These are phyloP conservation scores for Nemopilema nomurai DNA, from an alignment of 30 jellyfish, hydroid and myxozoan species.

Conservation along the genomic window DNA sequence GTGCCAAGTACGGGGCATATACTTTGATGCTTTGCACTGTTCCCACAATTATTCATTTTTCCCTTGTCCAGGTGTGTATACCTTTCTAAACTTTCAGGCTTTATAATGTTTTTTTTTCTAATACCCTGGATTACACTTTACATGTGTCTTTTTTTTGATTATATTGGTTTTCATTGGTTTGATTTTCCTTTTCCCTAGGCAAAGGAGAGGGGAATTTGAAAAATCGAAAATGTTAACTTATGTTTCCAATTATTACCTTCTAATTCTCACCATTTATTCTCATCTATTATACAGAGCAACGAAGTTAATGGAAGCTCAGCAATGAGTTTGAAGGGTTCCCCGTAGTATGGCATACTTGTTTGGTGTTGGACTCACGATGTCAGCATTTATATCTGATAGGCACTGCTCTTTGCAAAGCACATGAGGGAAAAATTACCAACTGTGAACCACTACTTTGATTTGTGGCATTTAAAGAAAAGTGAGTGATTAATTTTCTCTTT, in stretches of 20 bases:
- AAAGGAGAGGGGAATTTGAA: neutral
- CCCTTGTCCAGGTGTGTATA: slow-evolving; percentile 20
- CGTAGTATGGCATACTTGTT: slow-evolving; percentile 1
- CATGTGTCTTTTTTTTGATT: neutral
- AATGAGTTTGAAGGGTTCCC: neutral
- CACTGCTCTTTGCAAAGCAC: slow-evolving; percentile 7
- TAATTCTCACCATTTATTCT: neutral
- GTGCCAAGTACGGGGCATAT: slow-evolving; percentile 31
- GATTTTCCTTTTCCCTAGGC: neutral
- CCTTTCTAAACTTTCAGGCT: neutral
- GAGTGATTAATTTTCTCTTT: neutral
- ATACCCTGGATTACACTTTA: neutral
- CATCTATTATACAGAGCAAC: neutral
- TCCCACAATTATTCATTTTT: neutral
- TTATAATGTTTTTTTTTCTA: neutral
- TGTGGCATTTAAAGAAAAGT: slow-evolving; percentile 12
- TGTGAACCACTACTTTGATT: neutral
- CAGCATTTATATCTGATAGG: slow-evolving; percentile 6
- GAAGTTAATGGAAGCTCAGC: slow-evolving; percentile 16
- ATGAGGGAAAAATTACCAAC: slow-evolving; percentile 6
- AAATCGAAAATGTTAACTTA: neutral
- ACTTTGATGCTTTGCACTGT: neutral
- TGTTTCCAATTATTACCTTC: neutral
- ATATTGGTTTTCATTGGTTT: neutral
- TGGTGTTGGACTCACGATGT: neutral